A percentile compares a stretch with the other conserved stretches of the same genome.
These are phyloP conservation scores for Monodelphis domestica DNA, from an alignment of 2,797 vertebrate genomes.

Conservation along the genomic window DNA sequence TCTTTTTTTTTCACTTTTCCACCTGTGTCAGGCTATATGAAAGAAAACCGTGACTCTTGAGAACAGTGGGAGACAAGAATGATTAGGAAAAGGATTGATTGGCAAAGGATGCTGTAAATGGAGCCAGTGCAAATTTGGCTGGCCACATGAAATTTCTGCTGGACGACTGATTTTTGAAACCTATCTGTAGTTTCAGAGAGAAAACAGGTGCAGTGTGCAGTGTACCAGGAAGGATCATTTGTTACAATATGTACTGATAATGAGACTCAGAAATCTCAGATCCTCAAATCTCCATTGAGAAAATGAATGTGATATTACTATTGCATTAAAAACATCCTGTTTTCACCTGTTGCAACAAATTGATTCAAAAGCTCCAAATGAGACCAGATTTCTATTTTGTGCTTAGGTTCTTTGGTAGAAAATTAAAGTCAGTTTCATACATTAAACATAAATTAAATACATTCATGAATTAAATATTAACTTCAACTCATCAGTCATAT, in stretches of 20 bases:
- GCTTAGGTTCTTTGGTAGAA: conserved; percentile 21
- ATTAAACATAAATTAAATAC: too few species aligned
- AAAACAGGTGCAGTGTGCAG: neutral
- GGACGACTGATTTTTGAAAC: neutral
- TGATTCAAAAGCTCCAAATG: conserved; percentile 17
- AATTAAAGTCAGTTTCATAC: neutral
- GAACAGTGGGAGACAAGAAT: neutral
- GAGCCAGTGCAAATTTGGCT: conserved; percentile 24
- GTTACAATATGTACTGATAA: conserved; percentile 7
- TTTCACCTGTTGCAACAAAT: conserved; percentile 17
- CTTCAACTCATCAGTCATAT: conserved; percentile 19
- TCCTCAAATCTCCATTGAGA: conserved; percentile 46
- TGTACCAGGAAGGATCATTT: neutral
- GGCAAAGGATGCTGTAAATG: conserved; percentile 1
- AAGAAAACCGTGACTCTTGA: neutral
- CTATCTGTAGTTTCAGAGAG: neutral
- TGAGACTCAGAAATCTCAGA: conserved; percentile 38
- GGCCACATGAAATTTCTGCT: neutral
- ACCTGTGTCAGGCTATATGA: too few species aligned
- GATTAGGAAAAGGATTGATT: neutral
- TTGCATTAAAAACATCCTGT: conserved; percentile 14
- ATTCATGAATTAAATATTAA: conserved; percentile 30
- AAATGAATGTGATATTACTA: conserved; percentile 18
- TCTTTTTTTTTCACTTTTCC: too few species aligned
- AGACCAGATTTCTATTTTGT: neutral